Percentiles rank a stretch among this genome's conserved stretches.
Conservation (phyloP, 2,113 vertebrate species). For the Budorcas taxicolor region DNA sequence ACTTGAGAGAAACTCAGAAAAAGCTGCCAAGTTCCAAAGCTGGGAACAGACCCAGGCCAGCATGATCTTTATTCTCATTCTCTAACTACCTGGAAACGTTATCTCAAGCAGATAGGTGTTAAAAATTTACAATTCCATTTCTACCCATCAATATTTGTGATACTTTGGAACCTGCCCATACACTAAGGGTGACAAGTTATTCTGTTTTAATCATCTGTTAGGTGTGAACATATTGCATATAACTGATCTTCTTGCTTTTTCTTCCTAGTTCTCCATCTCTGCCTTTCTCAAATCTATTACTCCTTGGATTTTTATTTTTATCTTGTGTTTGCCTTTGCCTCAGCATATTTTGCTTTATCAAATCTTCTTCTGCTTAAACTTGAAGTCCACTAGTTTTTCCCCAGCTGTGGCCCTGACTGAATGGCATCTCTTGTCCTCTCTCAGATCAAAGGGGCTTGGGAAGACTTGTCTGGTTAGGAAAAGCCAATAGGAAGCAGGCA, state of each 20-base stretch:
- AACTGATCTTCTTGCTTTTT: not conserved
- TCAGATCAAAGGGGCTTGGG: not conserved
- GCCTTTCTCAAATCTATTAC: not conserved
- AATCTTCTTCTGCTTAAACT: not conserved
- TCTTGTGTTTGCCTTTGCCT: not conserved
- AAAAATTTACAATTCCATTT: conserved; percentile 40
- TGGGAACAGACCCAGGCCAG: conserved; percentile 57
- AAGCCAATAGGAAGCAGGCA: not conserved
- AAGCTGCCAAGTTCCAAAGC: conserved; percentile 60
- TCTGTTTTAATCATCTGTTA: not conserved
- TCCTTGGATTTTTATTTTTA: not conserved
- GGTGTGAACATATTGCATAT: not conserved
- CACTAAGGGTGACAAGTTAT: not conserved
- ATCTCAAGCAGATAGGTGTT: conserved; percentile 26
- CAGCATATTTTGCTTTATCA: not conserved
- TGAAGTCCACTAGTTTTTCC: not conserved
- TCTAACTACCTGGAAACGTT: conserved; percentile 46
- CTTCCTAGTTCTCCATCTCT: not conserved
- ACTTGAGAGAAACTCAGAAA: conserved; percentile 61
- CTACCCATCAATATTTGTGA: conserved; percentile 7
- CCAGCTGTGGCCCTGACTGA: not conserved
- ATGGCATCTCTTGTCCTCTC: not conserved
- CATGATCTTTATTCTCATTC: conserved; percentile 1
- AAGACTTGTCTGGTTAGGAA: not conserved
- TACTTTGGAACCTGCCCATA: not conserved